Evolutionary conservation across 2,888 invertebrate species (phyloP), one percentile per base, ranked within the genome.

Genomic region (Agrochola macilenta): DNA sequence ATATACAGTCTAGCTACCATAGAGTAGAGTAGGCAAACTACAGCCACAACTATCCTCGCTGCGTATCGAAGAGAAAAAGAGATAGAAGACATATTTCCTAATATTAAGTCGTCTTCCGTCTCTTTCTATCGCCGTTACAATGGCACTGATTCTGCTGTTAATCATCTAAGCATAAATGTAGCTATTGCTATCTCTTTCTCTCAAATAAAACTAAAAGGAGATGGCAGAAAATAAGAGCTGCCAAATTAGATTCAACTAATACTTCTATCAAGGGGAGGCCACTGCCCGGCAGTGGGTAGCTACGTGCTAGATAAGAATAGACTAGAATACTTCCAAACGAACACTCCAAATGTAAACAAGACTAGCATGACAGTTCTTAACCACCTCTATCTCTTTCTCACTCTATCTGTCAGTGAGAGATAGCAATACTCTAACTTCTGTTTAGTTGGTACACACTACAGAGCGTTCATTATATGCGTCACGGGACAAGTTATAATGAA

Each of bases 261-360:
- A 57, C n/a, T 58, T 76, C 58, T 30, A 30, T 65, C 35, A 58
- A 46, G 0, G 12, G 14, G 17, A n/a, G 17, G 26, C 17, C 60
- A 26, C 23, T 23, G 7, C 46, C 35, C 17, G 23, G 30, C n/a
- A 43, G 26, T 64, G 11, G 7, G 5, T 5, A 30, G 30, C 57
- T 79, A 64, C 12, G 64, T 17, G 35, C 30, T 79, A 73, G 17
- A 17, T 52, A 73, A 52, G 12, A 73, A 64, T 52, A 52, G 64
- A 81, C 81, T 81, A 81, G 74, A 74, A 79, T 71, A 79, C 46
- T 54, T 63, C 9, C 1, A 70, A 39, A 77, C 64, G n/a, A 74
- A 52, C 23, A 74, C 26, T 12, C 30, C 43, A 52, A 64, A 30
- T 49, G 23, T 57, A 46, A 39, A 20, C 14, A 49, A 49, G 12